Evolutionary conservation across 1,140 invertebrate species (phyloP).

Genomic region (Diploscapter pachys): DNA sequence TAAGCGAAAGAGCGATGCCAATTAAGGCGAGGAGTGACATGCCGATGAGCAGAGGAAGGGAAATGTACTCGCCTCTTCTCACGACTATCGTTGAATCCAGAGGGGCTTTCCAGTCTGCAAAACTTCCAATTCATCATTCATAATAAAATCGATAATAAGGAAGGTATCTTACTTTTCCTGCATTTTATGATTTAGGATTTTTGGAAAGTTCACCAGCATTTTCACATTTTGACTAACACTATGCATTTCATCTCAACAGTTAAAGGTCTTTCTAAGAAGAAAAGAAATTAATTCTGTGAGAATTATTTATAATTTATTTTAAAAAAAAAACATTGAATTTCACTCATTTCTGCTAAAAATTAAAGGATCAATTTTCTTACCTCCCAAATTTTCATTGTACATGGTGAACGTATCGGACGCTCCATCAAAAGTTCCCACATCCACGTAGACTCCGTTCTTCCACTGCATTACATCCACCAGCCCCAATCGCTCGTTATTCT

Average conservation of each 20-base stretch:
- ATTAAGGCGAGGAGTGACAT: slow-evolving; percentile 80
- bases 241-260: too few relatives aligned
- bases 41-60: slow-evolving; percentile 79
- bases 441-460: slow-evolving; percentile 44
- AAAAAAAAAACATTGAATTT: too few relatives aligned
- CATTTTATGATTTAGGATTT: too few relatives aligned
- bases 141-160: too few relatives aligned
- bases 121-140: too few relatives aligned
- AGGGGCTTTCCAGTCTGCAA: slow-evolving; percentile 42
- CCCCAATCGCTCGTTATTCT: slow-evolving; percentile 89
- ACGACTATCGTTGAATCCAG: slow-evolving; percentile 51
- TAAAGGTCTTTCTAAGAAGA: too few relatives aligned
- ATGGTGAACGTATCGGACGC: slow-evolving; percentile 38
- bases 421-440: slow-evolving; percentile 48
- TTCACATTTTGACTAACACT: too few relatives aligned
- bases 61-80: slow-evolving; percentile 67
- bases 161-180: too few relatives aligned
- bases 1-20: slow-evolving; percentile 83
- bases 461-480: slow-evolving; percentile 89
- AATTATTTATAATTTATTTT: too few relatives aligned
- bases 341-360: too few relatives aligned
- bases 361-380: neutral
- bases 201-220: too few relatives aligned
- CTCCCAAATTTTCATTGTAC: slow-evolving; percentile 21
- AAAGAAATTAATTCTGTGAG: too few relatives aligned